These are phyloP conservation scores for Microctenopoma lineatum DNA, from an alignment of 2,797 vertebrate genomes.

Conservation along the genomic window DNA sequence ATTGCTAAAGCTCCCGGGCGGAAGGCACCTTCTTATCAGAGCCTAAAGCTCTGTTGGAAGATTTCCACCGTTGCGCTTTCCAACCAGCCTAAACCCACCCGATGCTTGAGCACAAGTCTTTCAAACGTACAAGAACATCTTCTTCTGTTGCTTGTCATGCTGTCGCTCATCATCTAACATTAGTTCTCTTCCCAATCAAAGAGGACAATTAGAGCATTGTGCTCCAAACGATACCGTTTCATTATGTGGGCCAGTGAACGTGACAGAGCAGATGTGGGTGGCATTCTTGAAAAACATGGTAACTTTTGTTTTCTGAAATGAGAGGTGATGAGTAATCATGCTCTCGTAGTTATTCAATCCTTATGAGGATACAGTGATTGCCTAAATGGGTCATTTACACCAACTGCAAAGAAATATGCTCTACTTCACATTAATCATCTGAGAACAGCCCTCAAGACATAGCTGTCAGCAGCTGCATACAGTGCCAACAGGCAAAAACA, in stretches of 20 bases:
- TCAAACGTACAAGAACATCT: slow-evolving; percentile 26
- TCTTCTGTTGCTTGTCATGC: slow-evolving; percentile 33
- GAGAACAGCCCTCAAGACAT: slow-evolving; percentile 40
- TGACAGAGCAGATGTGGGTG: slow-evolving; percentile 57
- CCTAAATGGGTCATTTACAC: slow-evolving; percentile 60
- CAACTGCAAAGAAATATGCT: slow-evolving; percentile 50
- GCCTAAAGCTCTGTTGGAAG: slow-evolving; percentile 13
- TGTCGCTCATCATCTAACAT: slow-evolving; percentile 40
- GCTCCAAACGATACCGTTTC: slow-evolving; percentile 35
- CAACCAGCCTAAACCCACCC: slow-evolving; percentile 19
- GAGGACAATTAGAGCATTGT: slow-evolving; percentile 57
- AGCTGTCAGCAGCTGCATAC: slow-evolving; percentile 31
- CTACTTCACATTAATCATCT: slow-evolving; percentile 43
- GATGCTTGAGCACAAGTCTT: slow-evolving; percentile 6
- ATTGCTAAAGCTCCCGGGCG: slow-evolving; percentile 41
- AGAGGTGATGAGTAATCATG: slow-evolving; percentile 47
- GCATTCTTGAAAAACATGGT: slow-evolving; percentile 56
- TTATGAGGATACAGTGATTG: slow-evolving; percentile 59
- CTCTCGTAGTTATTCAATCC: slow-evolving; percentile 38
- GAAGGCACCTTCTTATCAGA: slow-evolving; percentile 38
- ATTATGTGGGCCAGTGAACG: slow-evolving; percentile 44
- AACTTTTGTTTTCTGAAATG: slow-evolving; percentile 68
- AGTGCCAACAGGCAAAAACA: slow-evolving; percentile 13
- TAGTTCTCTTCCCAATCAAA: slow-evolving; percentile 43
- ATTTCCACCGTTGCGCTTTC: slow-evolving; percentile 15